A percentile compares a stretch with the other conserved stretches of the same genome.
phyloP scores from a whole-genome alignment of 1,140 invertebrate genomes.

The Eufriesea mexicana region DNA sequence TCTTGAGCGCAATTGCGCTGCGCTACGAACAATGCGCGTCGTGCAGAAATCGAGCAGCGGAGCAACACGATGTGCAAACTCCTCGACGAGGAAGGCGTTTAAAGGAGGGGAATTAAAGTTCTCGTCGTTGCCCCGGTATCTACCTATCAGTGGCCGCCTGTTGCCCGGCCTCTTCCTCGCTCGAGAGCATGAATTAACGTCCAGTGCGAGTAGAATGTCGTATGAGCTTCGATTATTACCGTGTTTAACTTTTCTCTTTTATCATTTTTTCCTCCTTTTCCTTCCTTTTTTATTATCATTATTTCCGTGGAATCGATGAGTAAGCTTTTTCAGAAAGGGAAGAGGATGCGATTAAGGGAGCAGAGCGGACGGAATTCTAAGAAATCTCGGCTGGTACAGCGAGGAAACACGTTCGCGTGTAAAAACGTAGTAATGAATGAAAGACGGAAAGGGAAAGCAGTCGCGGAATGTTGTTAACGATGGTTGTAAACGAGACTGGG shows the following conservation, averaged over 20 bases:
- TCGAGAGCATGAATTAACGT: conserved; percentile 5
- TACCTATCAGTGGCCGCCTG: not conserved
- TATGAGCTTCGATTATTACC: not conserved
- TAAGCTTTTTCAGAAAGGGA: not conserved
- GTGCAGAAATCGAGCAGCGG: not conserved
- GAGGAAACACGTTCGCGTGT: not conserved
- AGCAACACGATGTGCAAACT: not conserved
- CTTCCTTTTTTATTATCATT: too few relatives aligned
- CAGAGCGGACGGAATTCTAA: not conserved
- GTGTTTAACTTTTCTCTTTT: not conserved
- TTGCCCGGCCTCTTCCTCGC: not conserved
- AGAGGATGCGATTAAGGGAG: not conserved
- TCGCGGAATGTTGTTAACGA: conserved; percentile 11
- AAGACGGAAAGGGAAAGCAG: not conserved
- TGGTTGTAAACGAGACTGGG: not conserved
- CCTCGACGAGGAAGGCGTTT: not conserved
- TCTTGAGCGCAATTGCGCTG: conserved; percentile 13
- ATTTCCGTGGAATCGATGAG: not conserved
- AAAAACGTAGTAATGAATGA: conserved; percentile 1
- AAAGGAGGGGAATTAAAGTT: conserved; percentile 6
- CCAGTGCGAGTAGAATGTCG: not conserved
- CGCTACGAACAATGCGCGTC: conserved; percentile 1
- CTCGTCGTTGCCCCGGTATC: not conserved
- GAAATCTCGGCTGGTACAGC: not conserved
- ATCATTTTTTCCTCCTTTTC: not conserved